Evolutionary conservation across 1,140 invertebrate species (phyloP).

Genomic region (Ctenoplectra terminalis): DNA sequence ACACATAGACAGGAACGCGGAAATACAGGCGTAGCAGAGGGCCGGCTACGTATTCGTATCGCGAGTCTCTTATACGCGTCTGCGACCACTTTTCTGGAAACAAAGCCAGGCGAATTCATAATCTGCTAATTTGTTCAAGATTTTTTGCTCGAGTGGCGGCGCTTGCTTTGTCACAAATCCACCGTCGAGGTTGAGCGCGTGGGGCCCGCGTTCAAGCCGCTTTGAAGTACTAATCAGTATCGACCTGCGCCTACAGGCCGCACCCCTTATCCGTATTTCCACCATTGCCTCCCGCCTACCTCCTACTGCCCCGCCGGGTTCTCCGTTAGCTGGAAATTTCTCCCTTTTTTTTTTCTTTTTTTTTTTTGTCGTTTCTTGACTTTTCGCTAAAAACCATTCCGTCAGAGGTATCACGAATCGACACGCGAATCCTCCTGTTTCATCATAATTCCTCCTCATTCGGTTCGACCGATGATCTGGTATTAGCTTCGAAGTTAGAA

Average conservation of each 20-base stretch:
- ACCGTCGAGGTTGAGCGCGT: conserved; percentile 63
- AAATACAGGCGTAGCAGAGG: neutral
- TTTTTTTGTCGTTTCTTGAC: conserved; percentile 14
- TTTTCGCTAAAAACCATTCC: conserved; percentile 44
- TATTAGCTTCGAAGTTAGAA: neutral
- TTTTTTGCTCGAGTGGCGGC: conserved; percentile 74
- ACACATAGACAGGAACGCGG: neutral
- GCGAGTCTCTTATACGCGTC: conserved; percentile 45
- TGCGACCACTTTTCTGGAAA: conserved; percentile 69
- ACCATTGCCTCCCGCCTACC: conserved; percentile 59
- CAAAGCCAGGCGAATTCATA: conserved; percentile 76
- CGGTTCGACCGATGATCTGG: no score
- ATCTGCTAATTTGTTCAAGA: conserved; percentile 78
- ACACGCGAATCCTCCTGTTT: neutral
- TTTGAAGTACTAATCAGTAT: conserved; percentile 82
- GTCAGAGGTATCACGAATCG: conserved; percentile 27
- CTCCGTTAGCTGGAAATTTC: conserved; percentile 50
- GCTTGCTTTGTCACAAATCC: conserved; percentile 66
- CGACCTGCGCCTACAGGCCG: conserved; percentile 70
- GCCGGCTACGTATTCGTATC: conserved; percentile 21
- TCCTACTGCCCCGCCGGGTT: neutral
- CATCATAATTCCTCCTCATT: neutral
- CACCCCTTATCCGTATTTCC: conserved; percentile 58
- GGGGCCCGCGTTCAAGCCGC: conserved; percentile 57
- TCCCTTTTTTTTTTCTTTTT: conserved; percentile 31